A percentile compares a stretch with the other conserved stretches of the same genome.
These are phyloP conservation scores for Heliangelus exortis DNA, from an alignment of 2,797 vertebrate species.

Conservation along the genomic window DNA sequence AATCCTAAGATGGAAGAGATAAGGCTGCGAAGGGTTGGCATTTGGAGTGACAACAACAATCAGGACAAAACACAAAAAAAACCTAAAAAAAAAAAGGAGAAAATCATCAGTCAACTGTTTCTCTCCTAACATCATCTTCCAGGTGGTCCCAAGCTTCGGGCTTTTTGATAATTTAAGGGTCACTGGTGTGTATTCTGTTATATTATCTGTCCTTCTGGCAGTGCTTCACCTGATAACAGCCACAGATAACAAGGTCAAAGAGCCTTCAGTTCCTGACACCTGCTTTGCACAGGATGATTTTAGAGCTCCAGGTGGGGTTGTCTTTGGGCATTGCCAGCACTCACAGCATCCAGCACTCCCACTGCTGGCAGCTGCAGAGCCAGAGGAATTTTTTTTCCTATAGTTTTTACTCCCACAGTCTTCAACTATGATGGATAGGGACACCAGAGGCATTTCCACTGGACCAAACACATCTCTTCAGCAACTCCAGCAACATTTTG, in stretches of 20 bases:
- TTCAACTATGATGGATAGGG: background rate
- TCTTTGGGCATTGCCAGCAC: background rate
- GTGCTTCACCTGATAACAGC: constrained; percentile 26
- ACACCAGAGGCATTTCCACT: background rate
- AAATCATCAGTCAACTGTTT: constrained; percentile 4
- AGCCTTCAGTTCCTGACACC: background rate
- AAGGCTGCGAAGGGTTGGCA: background rate
- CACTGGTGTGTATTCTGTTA: background rate
- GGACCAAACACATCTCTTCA: background rate
- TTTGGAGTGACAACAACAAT: constrained; percentile 23
- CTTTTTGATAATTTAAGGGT: constrained; percentile 24
- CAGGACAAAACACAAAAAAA: background rate
- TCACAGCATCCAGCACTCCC: rapidly evolving
- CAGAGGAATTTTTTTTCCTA: background rate
- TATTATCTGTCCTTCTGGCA: background rate
- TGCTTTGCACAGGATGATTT: background rate
- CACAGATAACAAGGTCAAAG: background rate
- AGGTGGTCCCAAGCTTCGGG: constrained; percentile 55
- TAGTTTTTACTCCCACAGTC: background rate
- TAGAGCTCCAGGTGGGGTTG: background rate
- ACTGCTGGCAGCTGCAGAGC: background rate
- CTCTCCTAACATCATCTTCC: constrained; percentile 2
- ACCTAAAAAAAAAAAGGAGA: background rate
- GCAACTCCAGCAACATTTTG: background rate
- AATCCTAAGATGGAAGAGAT: constrained; percentile 31